These are phyloP conservation scores for Pholis gunnellus DNA, from an alignment of 2,113 vertebrate species.

Conservation along the genomic window DNA sequence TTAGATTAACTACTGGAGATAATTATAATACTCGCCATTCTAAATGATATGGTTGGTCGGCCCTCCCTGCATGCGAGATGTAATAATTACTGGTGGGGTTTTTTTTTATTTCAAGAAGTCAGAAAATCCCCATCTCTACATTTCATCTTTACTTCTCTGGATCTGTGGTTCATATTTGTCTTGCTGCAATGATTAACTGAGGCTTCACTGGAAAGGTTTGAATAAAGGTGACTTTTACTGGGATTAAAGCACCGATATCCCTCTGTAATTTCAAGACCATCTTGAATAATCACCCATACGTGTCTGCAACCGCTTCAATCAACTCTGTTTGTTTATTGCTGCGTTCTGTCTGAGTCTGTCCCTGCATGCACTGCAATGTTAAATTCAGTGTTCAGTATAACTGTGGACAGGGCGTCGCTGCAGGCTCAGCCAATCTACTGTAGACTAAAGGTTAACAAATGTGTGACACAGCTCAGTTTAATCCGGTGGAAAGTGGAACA, in stretches of 20 bases:
- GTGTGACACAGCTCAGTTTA: background rate
- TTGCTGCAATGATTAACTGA: background rate
- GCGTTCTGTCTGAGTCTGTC: background rate
- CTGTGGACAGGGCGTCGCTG: background rate
- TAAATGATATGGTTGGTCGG: slow-evolving; percentile 50
- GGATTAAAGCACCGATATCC: background rate
- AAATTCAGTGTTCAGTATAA: slow-evolving; percentile 1
- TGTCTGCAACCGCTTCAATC: background rate
- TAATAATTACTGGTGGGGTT: slow-evolving; percentile 33
- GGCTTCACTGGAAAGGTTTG: background rate
- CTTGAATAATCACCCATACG: background rate
- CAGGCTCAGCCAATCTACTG: background rate
- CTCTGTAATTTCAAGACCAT: slow-evolving; percentile 26
- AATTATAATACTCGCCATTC: slow-evolving; percentile 48
- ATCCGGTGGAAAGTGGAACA: background rate
- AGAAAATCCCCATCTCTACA: background rate
- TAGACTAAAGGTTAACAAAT: background rate
- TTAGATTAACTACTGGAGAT: slow-evolving; percentile 40
- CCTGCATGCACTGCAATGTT: background rate
- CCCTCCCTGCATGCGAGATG: slow-evolving; percentile 15
- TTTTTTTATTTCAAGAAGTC: slow-evolving; percentile 1
- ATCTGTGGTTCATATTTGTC: background rate
- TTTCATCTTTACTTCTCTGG: background rate
- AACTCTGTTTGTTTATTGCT: background rate
- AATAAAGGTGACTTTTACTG: background rate